Evolutionary conservation across 2,888 invertebrate species (phyloP).

Genomic region (Drosophila mercatorum): DNA sequence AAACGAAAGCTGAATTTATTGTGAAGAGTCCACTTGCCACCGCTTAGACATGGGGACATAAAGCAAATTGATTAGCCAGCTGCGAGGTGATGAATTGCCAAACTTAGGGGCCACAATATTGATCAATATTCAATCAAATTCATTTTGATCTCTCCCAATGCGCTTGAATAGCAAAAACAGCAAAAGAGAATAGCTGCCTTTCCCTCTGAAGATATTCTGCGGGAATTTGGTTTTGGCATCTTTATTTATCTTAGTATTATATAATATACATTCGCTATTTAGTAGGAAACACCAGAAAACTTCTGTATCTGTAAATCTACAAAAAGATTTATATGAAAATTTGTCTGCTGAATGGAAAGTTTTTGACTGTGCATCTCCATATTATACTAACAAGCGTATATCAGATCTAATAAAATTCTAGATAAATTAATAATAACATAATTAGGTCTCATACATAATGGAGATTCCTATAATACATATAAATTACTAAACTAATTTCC

Average conservation of each 20-base stretch:
- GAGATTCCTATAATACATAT: not conserved
- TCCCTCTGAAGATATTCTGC: not conserved
- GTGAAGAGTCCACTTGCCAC: not conserved
- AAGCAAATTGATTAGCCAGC: slow-evolving; percentile 3
- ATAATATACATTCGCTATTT: not conserved
- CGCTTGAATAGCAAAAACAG: not conserved
- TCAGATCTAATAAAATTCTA: no score
- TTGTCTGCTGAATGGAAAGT: not conserved
- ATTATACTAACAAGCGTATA: not conserved
- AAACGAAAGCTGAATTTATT: slow-evolving; percentile 15
- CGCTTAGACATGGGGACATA: not conserved
- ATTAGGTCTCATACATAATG: not conserved
- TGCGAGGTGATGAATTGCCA: not conserved
- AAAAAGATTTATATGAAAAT: not conserved
- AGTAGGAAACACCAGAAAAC: no score
- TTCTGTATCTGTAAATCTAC: not conserved
- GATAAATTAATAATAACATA: not conserved
- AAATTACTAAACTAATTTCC: not conserved
- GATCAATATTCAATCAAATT: not conserved
- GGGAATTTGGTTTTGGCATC: not conserved
- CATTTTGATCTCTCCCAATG: not conserved
- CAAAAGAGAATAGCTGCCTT: not conserved
- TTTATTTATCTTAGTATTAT: not conserved
- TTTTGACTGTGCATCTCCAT: not conserved
- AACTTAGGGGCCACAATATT: not conserved